phyloP scores from a whole-genome alignment of 2,888 invertebrate genomes.

The Azorinus chamasolen region DNA sequence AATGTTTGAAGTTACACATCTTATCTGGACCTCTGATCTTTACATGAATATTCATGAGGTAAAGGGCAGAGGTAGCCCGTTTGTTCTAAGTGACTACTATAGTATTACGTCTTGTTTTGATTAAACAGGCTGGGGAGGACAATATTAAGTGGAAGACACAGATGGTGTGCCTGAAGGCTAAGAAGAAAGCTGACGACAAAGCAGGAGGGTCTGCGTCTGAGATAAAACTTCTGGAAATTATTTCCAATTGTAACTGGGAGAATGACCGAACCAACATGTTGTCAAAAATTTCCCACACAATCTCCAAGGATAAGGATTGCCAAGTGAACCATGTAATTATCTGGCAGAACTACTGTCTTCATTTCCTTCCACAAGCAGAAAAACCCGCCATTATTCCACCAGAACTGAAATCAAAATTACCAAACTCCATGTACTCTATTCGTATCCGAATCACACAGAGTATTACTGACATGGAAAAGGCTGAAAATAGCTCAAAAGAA shows the following conservation, averaged over 20 bases:
- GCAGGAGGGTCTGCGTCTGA: constrained; percentile 32
- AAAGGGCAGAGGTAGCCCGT: too few species aligned
- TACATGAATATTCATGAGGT: too few species aligned
- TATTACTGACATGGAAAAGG: constrained; percentile 43
- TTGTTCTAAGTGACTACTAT: too few species aligned
- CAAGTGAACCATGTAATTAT: constrained; percentile 60
- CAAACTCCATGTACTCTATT: constrained; percentile 77
- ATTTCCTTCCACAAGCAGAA: constrained; percentile 77
- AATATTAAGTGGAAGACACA: constrained; percentile 74
- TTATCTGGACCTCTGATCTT: too few species aligned
- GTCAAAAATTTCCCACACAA: constrained; percentile 74
- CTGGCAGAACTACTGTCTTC: constrained; percentile 72
- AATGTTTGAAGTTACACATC: too few species aligned
- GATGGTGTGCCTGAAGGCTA: constrained; percentile 80
- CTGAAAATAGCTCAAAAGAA: constrained; percentile 36
- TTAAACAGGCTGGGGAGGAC: too few species aligned
- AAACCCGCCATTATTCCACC: constrained; percentile 77
- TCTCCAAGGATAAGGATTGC: constrained; percentile 63
- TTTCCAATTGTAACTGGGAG: constrained; percentile 82
- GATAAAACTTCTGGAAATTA: constrained; percentile 81
- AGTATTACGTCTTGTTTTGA: too few species aligned
- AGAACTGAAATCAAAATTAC: constrained; percentile 74
- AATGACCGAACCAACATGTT: constrained; percentile 75
- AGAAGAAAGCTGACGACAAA: constrained; percentile 63
- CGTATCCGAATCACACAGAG: constrained; percentile 72